A percentile compares a stretch with the other conserved stretches of the same genome.
phyloP scores from a whole-genome alignment of 2,113 vertebrate species.

The Lates calcarifer region DNA sequence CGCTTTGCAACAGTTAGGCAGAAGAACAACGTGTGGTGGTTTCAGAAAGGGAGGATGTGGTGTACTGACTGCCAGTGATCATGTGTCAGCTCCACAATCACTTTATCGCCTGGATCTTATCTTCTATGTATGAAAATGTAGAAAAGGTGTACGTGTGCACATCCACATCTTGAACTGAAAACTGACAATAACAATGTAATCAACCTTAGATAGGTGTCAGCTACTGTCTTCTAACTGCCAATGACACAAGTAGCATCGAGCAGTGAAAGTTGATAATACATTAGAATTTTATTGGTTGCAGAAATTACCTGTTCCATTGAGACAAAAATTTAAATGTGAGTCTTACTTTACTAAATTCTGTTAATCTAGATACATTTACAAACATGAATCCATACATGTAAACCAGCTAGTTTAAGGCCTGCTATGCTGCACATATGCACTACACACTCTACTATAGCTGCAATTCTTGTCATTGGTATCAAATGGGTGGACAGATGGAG shows the following conservation, averaged over 20 bases:
- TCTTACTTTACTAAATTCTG: slow-evolving; percentile 1
- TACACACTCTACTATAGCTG: neutral
- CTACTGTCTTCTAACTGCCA: slow-evolving; percentile 13
- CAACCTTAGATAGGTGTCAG: slow-evolving; percentile 26
- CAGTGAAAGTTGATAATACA: neutral
- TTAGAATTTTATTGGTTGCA: slow-evolving; percentile 8
- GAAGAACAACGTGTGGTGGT: neutral
- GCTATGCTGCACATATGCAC: neutral
- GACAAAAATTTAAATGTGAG: slow-evolving; percentile 22
- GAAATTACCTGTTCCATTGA: slow-evolving; percentile 26
- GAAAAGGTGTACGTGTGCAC: slow-evolving; percentile 10
- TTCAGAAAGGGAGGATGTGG: slow-evolving; percentile 9
- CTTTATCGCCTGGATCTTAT: slow-evolving; percentile 28
- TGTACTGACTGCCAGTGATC: slow-evolving; percentile 21
- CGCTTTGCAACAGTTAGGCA: slow-evolving; percentile 27
- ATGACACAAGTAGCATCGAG: slow-evolving; percentile 9
- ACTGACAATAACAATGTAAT: slow-evolving; percentile 24
- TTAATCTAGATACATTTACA: neutral
- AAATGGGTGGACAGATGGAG: slow-evolving; percentile 16
- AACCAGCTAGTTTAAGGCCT: slow-evolving; percentile 1
- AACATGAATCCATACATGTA: neutral
- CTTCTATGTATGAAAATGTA: slow-evolving; percentile 29
- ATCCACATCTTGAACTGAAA: neutral
- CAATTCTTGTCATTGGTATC: neutral
- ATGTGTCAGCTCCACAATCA: slow-evolving; percentile 17